Evolutionary conservation across 2,888 invertebrate species (phyloP), one percentile per base, ranked within the genome.

Genomic region (Stenodera caucasica): DNA sequence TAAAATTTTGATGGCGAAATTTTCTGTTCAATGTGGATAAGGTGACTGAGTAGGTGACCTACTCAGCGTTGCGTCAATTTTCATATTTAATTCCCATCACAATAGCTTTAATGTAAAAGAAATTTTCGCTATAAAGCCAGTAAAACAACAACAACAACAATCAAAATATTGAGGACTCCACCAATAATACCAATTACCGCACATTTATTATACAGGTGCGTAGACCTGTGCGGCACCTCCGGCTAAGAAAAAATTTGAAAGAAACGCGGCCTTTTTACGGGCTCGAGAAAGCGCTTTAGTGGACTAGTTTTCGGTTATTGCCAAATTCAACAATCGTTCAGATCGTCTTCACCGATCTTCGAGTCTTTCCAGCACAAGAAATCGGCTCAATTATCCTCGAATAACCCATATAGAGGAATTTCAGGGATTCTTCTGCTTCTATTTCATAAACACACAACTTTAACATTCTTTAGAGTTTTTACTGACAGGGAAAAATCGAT

Each of bases 61-160:
- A 40, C 37, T 40, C 18, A 14, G 35, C 14, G 18, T 15, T 7
- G 15, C 8, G 33, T 11, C n/a, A 12, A 33, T 33, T n/a, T 33
- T 40, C 9, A 40, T 40, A 40, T n/a, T n/a, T n/a, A n/a, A 18
- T 40, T 40, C 35, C 37, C 18, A 40, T 40, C 37, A 40, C 37
- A 40, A 40, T 40, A 9, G 37, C 3, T 40, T 40, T 15, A n/a
- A n/a, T n/a, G n/a, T n/a, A 40, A 40, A 18, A 9, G n/a, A 18
- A 18, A 40, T n/a, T n/a, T n/a, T n/a, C n/a, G n/a, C n/a, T n/a
- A n/a, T n/a, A n/a, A n/a, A n/a, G n/a, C n/a, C n/a, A n/a, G n/a
- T n/a, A n/a, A n/a, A n/a, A 18, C 15, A 5, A 14, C 11, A 33
- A 33, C n/a, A 33, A 35, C 18, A 40, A 18, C 37, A 40, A 40